Evolutionary conservation across 2,113 vertebrate species (phyloP).

Genomic region (Sus scrofa): T2T-Sscrofa CM000820.6:15538001-15538500

Average conservation of each 20-base stretch:
- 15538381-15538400: not conserved
- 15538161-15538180: not conserved
- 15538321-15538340: not conserved
- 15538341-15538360: not conserved
- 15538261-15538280: not conserved
- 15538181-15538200: not conserved
- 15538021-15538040: not conserved
- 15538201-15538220: accelerated
- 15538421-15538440: not conserved
- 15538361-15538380: not conserved
- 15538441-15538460: not conserved
- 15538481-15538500: not conserved
- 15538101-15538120: no score
- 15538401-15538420: not conserved
- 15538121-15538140: not conserved
- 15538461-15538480: not conserved
- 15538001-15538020: not conserved
- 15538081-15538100: not conserved
- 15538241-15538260: not conserved
- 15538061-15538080: not conserved
- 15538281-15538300: not conserved
- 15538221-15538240: not conserved
- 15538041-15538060: not conserved
- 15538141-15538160: not conserved
- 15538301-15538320: not conserved